phyloP scores from a whole-genome alignment of 2,113 vertebrate species.

The Pseudopodoces humilis region DNA sequence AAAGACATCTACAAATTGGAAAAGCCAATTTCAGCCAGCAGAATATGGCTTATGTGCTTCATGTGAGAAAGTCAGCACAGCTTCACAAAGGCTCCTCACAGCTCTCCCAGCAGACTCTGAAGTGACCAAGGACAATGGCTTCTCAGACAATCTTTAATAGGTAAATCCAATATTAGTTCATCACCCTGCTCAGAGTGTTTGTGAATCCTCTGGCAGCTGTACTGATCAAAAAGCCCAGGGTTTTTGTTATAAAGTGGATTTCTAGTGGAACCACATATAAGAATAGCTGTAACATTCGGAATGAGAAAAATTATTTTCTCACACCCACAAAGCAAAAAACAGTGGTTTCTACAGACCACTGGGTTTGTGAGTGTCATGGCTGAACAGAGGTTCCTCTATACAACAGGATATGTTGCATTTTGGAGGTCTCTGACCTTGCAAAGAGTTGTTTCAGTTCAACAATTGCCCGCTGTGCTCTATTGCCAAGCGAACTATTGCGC shows the following conservation, averaged over 20 bases:
- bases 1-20: constrained; percentile 14
- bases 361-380: neutral
- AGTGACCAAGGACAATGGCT: neutral
- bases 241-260: neutral
- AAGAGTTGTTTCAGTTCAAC: neutral
- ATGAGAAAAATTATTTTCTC: neutral
- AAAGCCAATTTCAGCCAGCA: neutral
- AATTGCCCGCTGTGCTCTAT: neutral
- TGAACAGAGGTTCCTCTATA: neutral
- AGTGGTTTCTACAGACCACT: neutral
- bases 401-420: neutral
- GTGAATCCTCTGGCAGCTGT: neutral
- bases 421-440: neutral
- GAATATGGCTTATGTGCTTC: neutral
- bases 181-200: neutral
- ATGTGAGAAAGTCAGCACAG: neutral
- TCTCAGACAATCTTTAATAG: neutral
- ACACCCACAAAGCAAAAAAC: neutral
- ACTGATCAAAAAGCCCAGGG: neutral
- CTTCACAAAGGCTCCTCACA: neutral
- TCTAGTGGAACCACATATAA: neutral
- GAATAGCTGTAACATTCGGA: neutral
- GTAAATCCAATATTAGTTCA: neutral
- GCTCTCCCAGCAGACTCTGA: neutral
- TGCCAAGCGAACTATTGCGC: neutral